Percentiles rank a stretch among this genome's conserved stretches.
phyloP scores from a whole-genome alignment of 2,113 vertebrate genomes.

The Neoarius graeffei region DNA sequence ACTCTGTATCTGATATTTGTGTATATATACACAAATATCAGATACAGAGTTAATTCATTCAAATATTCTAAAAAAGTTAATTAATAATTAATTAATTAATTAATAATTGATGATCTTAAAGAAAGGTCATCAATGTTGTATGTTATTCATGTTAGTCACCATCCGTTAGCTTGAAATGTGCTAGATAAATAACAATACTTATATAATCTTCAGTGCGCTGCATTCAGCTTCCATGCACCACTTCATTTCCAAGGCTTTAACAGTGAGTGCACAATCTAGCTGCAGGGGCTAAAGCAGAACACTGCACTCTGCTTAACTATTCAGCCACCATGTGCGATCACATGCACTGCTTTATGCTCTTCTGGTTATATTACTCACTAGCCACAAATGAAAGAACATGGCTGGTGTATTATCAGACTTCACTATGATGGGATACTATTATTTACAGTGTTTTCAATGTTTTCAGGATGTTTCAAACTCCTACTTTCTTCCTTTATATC shows the following conservation, averaged over 20 bases:
- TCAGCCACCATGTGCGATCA: constrained; percentile 66
- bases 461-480: not conserved
- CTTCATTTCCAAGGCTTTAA: constrained; percentile 68
- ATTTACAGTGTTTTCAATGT: not conserved
- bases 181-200: not conserved
- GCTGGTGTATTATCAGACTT: constrained; percentile 65
- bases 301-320: constrained; percentile 67
- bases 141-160: not conserved
- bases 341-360: constrained; percentile 67
- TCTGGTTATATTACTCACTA: constrained; percentile 74
- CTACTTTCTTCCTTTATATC: not conserved
- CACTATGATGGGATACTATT: constrained; percentile 61
- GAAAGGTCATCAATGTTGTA: not conserved
- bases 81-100: too few relatives aligned
- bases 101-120: too few relatives aligned
- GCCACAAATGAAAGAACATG: constrained; percentile 75
- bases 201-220: constrained; percentile 51
- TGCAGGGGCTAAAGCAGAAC: constrained; percentile 67
- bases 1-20: not conserved
- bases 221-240: constrained; percentile 68
- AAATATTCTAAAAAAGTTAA: too few relatives aligned
- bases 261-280: constrained; percentile 65
- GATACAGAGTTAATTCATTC: too few relatives aligned
- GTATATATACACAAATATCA: too few relatives aligned
- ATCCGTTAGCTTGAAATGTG: not conserved